These are phyloP conservation scores for Mya arenaria DNA, from an alignment of 1,140 invertebrate genomes.

Conservation along the genomic window DNA sequence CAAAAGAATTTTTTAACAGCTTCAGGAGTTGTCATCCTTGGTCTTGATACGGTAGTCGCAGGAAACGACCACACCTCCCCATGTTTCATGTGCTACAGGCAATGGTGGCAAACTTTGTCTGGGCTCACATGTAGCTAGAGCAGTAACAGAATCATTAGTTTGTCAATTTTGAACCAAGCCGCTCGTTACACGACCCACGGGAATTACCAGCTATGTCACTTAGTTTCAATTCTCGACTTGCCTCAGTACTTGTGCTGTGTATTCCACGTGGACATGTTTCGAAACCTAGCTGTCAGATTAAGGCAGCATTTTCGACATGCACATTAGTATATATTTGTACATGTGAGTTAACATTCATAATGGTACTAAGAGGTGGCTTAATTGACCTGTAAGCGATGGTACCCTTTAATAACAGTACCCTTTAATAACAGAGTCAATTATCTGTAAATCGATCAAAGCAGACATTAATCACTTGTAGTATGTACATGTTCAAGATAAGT, in stretches of 20 bases:
- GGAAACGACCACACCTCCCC: slow-evolving; percentile 21
- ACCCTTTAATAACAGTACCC: no score
- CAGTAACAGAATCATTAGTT: neutral
- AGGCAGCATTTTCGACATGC: slow-evolving; percentile 4
- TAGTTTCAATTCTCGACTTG: slow-evolving; percentile 8
- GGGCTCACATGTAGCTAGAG: neutral
- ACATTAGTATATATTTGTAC: slow-evolving; percentile 29
- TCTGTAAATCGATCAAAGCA: no score
- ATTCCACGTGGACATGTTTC: neutral
- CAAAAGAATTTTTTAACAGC: no score
- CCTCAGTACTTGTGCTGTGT: slow-evolving; percentile 21
- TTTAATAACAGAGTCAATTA: neutral
- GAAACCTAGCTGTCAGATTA: slow-evolving; percentile 10
- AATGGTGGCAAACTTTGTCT: slow-evolving; percentile 29
- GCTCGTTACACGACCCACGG: slow-evolving; percentile 38
- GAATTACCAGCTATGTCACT: slow-evolving; percentile 30
- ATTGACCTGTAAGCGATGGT: slow-evolving; percentile 12
- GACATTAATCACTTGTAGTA: no score
- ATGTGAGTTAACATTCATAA: neutral
- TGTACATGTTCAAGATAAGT: no score
- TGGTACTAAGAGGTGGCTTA: neutral
- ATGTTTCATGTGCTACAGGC: slow-evolving; percentile 12
- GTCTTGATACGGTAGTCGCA: slow-evolving; percentile 5
- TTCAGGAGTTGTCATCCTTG: no score
- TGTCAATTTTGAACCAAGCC: slow-evolving; percentile 13